Evolutionary conservation across 1,140 invertebrate genomes (phyloP).

Genomic region (Halyomorpha halys): DNA sequence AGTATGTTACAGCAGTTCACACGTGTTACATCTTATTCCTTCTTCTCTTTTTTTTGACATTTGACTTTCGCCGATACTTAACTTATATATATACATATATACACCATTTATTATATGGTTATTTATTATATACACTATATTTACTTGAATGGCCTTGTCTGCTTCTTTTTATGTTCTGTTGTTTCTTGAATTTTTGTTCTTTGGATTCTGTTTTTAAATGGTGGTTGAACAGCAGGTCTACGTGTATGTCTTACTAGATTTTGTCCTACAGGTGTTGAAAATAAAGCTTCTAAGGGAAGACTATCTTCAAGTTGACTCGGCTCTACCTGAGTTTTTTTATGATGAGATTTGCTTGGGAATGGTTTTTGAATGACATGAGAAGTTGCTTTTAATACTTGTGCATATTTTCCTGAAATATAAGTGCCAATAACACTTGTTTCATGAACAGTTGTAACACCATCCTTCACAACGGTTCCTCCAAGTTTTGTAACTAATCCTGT

Average conservation of each 20-base stretch:
- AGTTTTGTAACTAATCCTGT: constrained; percentile 50
- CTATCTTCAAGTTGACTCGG: constrained; percentile 43
- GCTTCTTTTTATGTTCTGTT: constrained; percentile 2
- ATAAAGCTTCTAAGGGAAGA: constrained; percentile 40
- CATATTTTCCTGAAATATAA: constrained; percentile 77
- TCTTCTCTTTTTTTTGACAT: too few relatives aligned
- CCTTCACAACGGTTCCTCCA: constrained; percentile 69
- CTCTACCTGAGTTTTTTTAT: constrained; percentile 21
- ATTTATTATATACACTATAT: neutral
- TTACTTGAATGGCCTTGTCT: constrained; percentile 22
- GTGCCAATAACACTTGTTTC: constrained; percentile 81
- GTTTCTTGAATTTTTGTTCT: constrained; percentile 22
- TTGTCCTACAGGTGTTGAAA: constrained; percentile 35
- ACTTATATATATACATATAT: too few relatives aligned
- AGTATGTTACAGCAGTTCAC: too few relatives aligned
- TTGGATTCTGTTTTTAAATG: constrained; percentile 30
- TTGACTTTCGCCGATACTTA: too few relatives aligned
- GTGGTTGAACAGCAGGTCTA: constrained; percentile 35
- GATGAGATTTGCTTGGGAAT: constrained; percentile 41
- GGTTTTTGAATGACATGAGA: constrained; percentile 39
- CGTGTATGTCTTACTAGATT: constrained; percentile 43
- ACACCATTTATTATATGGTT: too few relatives aligned
- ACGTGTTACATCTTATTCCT: too few relatives aligned
- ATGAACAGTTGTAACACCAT: constrained; percentile 71
- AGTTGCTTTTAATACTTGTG: constrained; percentile 64